These are phyloP conservation scores for Tetropium fuscum DNA, from an alignment of 2,888 invertebrate genomes.

Conservation along the genomic window DNA sequence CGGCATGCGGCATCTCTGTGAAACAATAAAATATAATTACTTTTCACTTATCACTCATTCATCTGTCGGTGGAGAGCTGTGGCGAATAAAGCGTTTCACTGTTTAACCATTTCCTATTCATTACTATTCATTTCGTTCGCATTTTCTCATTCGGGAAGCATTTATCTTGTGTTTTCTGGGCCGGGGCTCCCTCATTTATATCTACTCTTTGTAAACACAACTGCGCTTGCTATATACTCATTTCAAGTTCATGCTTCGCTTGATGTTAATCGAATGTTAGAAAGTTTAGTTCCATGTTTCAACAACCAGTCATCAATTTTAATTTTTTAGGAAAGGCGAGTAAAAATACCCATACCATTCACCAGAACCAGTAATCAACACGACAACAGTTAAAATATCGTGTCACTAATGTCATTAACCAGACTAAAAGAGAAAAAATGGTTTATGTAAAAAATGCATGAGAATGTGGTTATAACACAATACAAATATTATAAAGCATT, in stretches of 20 bases:
- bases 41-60: slow-evolving; percentile 65
- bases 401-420: slow-evolving; percentile 36
- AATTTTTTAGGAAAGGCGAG: slow-evolving; percentile 36
- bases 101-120: slow-evolving; percentile 65
- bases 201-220: slow-evolving; percentile 57
- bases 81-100: slow-evolving; percentile 63
- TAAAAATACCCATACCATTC: slow-evolving; percentile 40
- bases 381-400: slow-evolving; percentile 27
- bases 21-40: slow-evolving; percentile 66
- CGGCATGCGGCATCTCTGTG: slow-evolving; percentile 61
- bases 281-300: slow-evolving; percentile 46
- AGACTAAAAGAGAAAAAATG: background rate
- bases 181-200: slow-evolving; percentile 55
- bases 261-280: slow-evolving; percentile 51
- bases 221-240: slow-evolving; percentile 47
- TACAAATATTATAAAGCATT: too few relatives aligned
- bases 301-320: slow-evolving; percentile 46
- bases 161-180: slow-evolving; percentile 62
- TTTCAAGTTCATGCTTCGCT: slow-evolving; percentile 50
- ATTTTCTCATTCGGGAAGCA: slow-evolving; percentile 63
- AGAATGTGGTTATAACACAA: too few relatives aligned
- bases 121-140: slow-evolving; percentile 64
- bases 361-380: slow-evolving; percentile 34
- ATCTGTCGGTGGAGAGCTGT: slow-evolving; percentile 57
- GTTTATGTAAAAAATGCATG: background rate